Percentiles rank a stretch among this genome's conserved stretches.
These are phyloP conservation scores for Heliconius charithonia DNA, from an alignment of 2,888 invertebrate species.

Conservation along the genomic window DNA sequence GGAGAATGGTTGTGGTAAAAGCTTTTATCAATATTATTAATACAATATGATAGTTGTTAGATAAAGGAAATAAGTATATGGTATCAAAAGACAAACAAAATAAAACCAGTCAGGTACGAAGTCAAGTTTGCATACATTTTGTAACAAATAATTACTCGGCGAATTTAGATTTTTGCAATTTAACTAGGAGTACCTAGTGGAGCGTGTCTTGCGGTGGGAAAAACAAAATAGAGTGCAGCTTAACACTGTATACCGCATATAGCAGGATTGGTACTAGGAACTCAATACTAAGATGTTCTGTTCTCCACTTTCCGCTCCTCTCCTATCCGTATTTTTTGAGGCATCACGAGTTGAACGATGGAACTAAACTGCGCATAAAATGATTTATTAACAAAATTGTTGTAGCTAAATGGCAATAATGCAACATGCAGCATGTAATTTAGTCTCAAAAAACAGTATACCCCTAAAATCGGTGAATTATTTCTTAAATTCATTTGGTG, in stretches of 20 bases:
- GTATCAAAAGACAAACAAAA: too few relatives aligned
- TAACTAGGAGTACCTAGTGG: too few relatives aligned
- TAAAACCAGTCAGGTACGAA: too few relatives aligned
- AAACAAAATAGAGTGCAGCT: neutral
- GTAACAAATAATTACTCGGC: too few relatives aligned
- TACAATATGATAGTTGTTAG: neutral
- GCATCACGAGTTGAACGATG: neutral
- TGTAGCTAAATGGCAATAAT: too few relatives aligned
- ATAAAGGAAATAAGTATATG: neutral
- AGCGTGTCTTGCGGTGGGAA: too few relatives aligned
- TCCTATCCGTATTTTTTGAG: neutral
- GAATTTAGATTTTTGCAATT: too few relatives aligned
- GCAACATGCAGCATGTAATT: too few relatives aligned
- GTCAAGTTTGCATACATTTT: too few relatives aligned
- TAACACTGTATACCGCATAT: too few relatives aligned
- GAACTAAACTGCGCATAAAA: neutral
- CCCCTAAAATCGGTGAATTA: neutral
- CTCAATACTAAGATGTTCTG: neutral
- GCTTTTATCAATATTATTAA: neutral
- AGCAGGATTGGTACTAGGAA: neutral
- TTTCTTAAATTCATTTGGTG: neutral
- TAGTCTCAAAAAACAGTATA: too few relatives aligned
- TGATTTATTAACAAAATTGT: neutral
- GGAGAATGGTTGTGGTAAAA: neutral
- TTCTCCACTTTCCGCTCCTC: neutral